phyloP scores from a whole-genome alignment of 2,113 vertebrate genomes.

The Plectropomus leopardus region DNA sequence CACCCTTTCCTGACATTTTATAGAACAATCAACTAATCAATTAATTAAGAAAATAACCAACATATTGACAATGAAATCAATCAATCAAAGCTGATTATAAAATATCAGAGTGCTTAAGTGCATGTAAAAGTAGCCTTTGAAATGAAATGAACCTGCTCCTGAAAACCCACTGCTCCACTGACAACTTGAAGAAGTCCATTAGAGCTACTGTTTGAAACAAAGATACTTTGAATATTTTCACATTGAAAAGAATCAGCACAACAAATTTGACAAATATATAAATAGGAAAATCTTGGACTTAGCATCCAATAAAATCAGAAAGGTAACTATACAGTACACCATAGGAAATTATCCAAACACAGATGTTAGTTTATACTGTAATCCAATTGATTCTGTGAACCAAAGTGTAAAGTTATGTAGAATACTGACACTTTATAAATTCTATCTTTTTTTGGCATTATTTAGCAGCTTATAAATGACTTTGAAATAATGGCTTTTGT shows the following conservation, averaged over 20 bases:
- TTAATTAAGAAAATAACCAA: no score
- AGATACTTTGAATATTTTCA: slow-evolving; percentile 64
- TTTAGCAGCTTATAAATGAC: slow-evolving; percentile 86
- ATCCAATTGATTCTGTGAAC: slow-evolving; percentile 58
- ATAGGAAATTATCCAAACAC: slow-evolving; percentile 64
- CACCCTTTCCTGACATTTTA: no score
- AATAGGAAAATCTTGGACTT: slow-evolving; percentile 56
- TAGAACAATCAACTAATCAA: no score
- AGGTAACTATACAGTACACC: slow-evolving; percentile 62
- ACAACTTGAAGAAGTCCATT: slow-evolving; percentile 57
- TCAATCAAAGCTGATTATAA: no score
- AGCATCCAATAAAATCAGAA: slow-evolving; percentile 65
- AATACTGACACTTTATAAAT: slow-evolving; percentile 71
- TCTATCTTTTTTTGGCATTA: slow-evolving; percentile 85
- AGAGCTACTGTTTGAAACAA: slow-evolving; percentile 62
- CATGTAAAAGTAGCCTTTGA: slow-evolving; percentile 52
- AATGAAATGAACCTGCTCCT: slow-evolving; percentile 46
- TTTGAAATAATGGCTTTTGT: slow-evolving; percentile 84
- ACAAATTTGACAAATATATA: slow-evolving; percentile 64
- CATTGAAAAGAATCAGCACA: slow-evolving; percentile 68
- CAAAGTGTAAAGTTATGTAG: slow-evolving; percentile 55
- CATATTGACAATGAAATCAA: no score
- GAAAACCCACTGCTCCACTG: slow-evolving; percentile 53
- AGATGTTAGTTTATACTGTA: slow-evolving; percentile 50
- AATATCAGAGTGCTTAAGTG: slow-evolving; percentile 45